Percentiles rank a stretch among this genome's conserved stretches.
These are phyloP conservation scores for Drosophila kanekoi DNA, from an alignment of 2,888 invertebrate species.

Conservation along the genomic window DNA sequence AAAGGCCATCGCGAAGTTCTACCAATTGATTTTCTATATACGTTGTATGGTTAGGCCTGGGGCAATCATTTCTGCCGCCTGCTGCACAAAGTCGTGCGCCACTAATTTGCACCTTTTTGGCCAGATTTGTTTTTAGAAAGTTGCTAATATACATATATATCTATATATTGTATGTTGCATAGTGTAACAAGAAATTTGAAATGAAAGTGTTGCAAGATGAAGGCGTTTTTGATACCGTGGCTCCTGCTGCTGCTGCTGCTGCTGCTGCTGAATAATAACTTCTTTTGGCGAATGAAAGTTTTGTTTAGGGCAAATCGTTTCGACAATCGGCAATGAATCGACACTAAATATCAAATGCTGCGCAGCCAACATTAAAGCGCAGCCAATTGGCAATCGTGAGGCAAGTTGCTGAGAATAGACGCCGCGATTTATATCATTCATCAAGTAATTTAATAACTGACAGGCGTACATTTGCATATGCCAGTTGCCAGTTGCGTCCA, in stretches of 20 bases:
- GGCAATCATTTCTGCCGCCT: slow-evolving; percentile 51
- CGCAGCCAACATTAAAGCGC: slow-evolving; percentile 9
- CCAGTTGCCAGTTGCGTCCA: slow-evolving; percentile 40
- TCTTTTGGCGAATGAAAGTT: slow-evolving; percentile 40
- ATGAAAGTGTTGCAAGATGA: slow-evolving; percentile 66
- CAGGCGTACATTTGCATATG: slow-evolving; percentile 54
- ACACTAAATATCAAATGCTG: slow-evolving; percentile 20
- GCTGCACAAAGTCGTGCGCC: slow-evolving; percentile 66
- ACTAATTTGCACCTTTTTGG: slow-evolving; percentile 74
- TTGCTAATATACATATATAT: slow-evolving; percentile 38
- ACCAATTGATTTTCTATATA: slow-evolving; percentile 72
- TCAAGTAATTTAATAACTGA: slow-evolving; percentile 69
- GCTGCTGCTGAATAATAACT: slow-evolving; percentile 33
- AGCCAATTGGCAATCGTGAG: slow-evolving; percentile 49
- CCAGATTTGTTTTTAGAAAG: slow-evolving; percentile 67
- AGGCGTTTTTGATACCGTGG: slow-evolving; percentile 28
- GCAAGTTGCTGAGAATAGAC: slow-evolving; percentile 22
- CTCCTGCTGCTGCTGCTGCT: not conserved
- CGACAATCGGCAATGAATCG: slow-evolving; percentile 35
- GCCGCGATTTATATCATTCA: slow-evolving; percentile 52
- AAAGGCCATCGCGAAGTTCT: slow-evolving; percentile 58
- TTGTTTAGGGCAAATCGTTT: slow-evolving; percentile 1
- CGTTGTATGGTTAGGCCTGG: slow-evolving; percentile 33
- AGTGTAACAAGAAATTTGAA: slow-evolving; percentile 53
- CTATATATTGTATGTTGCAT: slow-evolving; percentile 25